Evolutionary conservation across 2,797 vertebrate genomes (phyloP), one percentile per base, ranked within the genome.

Genomic region (Erethizon dorsatum): DNA sequence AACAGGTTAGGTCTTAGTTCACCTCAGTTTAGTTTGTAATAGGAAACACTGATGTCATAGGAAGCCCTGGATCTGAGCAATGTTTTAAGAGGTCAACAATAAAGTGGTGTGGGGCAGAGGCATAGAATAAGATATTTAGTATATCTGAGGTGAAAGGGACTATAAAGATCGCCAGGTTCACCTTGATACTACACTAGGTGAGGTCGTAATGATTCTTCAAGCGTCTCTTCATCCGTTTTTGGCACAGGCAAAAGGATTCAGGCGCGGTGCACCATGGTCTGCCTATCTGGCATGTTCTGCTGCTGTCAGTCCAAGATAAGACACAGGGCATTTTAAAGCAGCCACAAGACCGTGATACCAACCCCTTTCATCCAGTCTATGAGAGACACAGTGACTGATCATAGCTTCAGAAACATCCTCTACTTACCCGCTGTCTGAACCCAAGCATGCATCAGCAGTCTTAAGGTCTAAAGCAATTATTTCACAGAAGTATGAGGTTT

Each of bases 241-340:
- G 95, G 77, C 92, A 86, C 67, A 96, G 97, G 97, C 17, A 59
- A 87, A 98, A 94, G 54, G 80, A 97, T 95, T 97, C 85, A 88
- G 41, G 91, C 96, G n/a, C n/a, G 13, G 78, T 86, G 94, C 37
- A 57, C 82, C 0, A 56, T 95, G 93, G 92, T 85, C 85, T 77
- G 97, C 78, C 91, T 97, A 90, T 98, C 97, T 97, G 88, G 88
- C 59, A 31, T 94, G 71, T 95, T 96, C 91, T 97, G 91, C 97
- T 96, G 91, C 95, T 96, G 85, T 97, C 97, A 97, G 93, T 82
- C 18, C 85, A 41, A 97, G 97, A 98, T 98, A 97, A 98, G 97
- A 97, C 82, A 45, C 17, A 37, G 75, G 54, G 6, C 90, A 93
- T 97, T 98, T 97, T 90, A 96, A 95, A 97, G 95, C 94, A 97